Conservation (phyloP, 2,113 vertebrate genomes). For the Ictidomys tridecemlineatus region DNA sequence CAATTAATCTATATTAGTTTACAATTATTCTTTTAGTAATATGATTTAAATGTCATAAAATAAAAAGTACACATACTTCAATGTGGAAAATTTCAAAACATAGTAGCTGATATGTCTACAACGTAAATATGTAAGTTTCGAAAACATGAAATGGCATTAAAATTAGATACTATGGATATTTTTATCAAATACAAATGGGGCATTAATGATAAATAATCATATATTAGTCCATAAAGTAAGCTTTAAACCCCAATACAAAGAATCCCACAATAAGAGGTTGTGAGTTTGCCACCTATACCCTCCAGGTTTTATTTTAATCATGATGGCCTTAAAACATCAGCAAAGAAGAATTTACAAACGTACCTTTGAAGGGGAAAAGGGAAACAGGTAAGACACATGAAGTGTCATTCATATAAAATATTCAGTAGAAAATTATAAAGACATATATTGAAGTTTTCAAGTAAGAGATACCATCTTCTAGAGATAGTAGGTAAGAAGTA, state of each 20-base stretch:
- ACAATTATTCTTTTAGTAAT: not conserved
- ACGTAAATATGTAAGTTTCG: not conserved
- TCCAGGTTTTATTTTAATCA: not conserved
- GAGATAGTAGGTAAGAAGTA: not conserved
- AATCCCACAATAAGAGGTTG: not conserved
- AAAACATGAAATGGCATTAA: not conserved
- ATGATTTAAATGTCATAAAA: not conserved
- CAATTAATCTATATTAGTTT: conserved; percentile 26
- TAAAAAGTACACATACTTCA: not conserved
- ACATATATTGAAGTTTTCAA: not conserved
- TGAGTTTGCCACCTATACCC: not conserved
- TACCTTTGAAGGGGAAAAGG: not conserved
- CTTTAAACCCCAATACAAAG: not conserved
- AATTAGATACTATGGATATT: not conserved
- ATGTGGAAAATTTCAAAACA: not conserved
- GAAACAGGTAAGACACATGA: not conserved
- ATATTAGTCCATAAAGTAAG: not conserved
- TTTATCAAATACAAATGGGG: not conserved
- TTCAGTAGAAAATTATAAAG: not conserved
- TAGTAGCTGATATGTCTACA: not conserved
- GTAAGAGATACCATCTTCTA: not conserved
- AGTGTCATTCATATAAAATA: not conserved
- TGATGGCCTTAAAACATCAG: not conserved
- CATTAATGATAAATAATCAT: not conserved
- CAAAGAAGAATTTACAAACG: not conserved